phyloP scores from a whole-genome alignment of 2,797 vertebrate species.

The Pterois miles region DNA sequence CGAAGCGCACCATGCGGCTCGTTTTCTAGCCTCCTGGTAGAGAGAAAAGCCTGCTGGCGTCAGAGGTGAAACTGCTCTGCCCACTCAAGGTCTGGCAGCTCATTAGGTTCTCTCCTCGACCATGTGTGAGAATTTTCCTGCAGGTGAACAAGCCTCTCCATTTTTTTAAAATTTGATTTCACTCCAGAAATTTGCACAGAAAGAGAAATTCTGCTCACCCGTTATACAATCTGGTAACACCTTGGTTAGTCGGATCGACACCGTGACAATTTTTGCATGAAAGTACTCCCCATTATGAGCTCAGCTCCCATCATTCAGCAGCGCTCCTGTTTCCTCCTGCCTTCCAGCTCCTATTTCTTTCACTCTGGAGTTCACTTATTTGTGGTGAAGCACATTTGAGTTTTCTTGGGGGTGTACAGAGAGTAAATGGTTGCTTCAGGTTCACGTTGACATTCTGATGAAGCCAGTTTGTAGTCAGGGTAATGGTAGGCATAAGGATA shows the following conservation, averaged over 20 bases:
- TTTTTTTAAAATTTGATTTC: neutral
- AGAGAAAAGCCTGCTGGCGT: constrained; percentile 32
- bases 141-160: constrained; percentile 40
- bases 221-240: constrained; percentile 27
- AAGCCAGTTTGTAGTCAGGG: neutral
- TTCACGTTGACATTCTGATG: neutral
- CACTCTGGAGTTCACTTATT: constrained; percentile 9
- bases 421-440: neutral
- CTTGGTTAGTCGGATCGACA: constrained; percentile 1
- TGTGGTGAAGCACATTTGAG: constrained; percentile 15
- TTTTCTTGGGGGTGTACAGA: neutral
- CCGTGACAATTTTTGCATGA: constrained; percentile 25
- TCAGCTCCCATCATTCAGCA: constrained; percentile 24
- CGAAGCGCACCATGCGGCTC: constrained; percentile 2
- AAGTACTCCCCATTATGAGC: constrained; percentile 26
- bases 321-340: constrained; percentile 4
- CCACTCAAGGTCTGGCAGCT: constrained; percentile 72
- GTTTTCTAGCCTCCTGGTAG: constrained; percentile 22
- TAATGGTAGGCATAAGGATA: neutral
- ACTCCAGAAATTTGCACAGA: constrained; percentile 15
- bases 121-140: constrained; percentile 58
- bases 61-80: constrained; percentile 55
- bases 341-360: constrained; percentile 14
- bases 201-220: constrained; percentile 11
- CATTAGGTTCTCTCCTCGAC: constrained; percentile 63